Evolutionary conservation across 1,140 invertebrate genomes (phyloP).

Genomic region (Lethocerus indicus): DNA sequence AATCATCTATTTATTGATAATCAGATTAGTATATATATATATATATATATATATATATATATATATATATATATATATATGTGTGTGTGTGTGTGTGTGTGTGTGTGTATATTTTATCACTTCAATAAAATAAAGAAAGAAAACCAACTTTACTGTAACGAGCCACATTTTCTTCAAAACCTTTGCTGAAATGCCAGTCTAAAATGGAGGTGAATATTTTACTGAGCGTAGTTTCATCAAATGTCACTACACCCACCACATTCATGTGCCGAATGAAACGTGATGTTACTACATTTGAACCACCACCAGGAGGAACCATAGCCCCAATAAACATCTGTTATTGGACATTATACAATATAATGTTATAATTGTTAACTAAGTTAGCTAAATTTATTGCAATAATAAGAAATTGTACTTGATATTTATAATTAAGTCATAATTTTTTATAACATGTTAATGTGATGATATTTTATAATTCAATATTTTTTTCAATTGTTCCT

Average conservation of each 20-base stretch:
- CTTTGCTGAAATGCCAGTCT: slow-evolving; percentile 78
- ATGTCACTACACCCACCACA: slow-evolving; percentile 68
- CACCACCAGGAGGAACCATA: slow-evolving; percentile 75
- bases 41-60: no score
- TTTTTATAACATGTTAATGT: neutral
- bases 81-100: no score
- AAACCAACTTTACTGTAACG: slow-evolving; percentile 46
- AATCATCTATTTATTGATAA: slow-evolving; percentile 43
- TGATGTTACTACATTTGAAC: slow-evolving; percentile 66
- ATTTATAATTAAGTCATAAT: no score
- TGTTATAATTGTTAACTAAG: no score
- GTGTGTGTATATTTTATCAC: no score
- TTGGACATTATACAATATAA: neutral
- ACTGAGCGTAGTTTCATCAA: slow-evolving; percentile 64
- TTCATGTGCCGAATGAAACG: slow-evolving; percentile 73
- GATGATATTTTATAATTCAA: neutral
- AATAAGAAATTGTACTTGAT: no score
- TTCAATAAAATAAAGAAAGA: no score
- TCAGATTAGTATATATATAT: no score
- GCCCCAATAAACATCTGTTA: slow-evolving; percentile 60
- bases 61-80: no score
- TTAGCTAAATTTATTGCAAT: no score
- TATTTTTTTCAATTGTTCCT: neutral
- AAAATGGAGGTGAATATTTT: slow-evolving; percentile 75
- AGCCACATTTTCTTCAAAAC: slow-evolving; percentile 49